A percentile compares a stretch with the other conserved stretches of the same genome.
Evolutionary conservation across 2,797 vertebrate species (phyloP).

Genomic region (Pteropus rufus): DNA sequence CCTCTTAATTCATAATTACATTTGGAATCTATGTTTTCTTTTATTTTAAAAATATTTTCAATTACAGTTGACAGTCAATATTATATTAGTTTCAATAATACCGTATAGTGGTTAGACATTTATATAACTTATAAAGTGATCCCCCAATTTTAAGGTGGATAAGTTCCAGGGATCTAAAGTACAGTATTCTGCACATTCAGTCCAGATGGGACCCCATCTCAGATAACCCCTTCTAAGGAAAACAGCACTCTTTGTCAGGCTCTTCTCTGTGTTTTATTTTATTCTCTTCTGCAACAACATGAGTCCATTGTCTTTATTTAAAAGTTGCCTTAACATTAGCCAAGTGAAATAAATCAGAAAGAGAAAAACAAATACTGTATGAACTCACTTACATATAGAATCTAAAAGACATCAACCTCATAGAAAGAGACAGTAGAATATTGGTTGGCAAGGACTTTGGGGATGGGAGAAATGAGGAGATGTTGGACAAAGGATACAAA

Average conservation of each 20-base stretch:
- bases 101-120: too few species aligned
- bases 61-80: too few species aligned
- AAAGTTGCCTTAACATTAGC: background rate
- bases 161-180: too few species aligned
- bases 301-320: background rate
- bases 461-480: background rate
- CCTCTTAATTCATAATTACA: background rate
- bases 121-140: too few species aligned
- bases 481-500: background rate
- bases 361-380: background rate
- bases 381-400: background rate
- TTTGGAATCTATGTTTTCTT: background rate
- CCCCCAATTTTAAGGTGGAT: too few species aligned
- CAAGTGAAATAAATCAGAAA: background rate
- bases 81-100: too few species aligned
- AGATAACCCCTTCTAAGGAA: background rate
- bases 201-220: background rate
- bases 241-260: background rate
- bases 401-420: background rate
- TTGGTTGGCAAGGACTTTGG: background rate
- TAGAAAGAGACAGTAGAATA: background rate
- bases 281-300: background rate
- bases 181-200: background rate
- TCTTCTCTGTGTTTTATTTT: background rate
- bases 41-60: too few species aligned